Conservation (phyloP, 2,113 vertebrate genomes). For the Scytalopus superciliaris region DNA sequence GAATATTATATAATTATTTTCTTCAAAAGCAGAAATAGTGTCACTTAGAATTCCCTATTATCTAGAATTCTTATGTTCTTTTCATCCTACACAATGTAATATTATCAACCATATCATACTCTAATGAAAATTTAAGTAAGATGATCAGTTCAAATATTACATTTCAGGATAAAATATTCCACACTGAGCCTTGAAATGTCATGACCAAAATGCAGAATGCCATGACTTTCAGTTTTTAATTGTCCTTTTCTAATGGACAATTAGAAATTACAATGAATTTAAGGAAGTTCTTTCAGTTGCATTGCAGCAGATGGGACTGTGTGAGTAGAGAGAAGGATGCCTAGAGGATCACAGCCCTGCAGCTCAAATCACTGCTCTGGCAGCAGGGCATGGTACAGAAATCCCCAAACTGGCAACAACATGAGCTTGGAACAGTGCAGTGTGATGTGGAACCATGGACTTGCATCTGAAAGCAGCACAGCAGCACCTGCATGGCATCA, state of each 20-base stretch:
- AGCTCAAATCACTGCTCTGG: neutral
- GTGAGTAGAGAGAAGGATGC: neutral
- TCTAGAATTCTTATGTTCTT: neutral
- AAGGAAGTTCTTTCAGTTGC: neutral
- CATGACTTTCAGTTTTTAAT: neutral
- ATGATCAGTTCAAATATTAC: neutral
- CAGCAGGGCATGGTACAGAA: neutral
- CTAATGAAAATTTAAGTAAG: neutral
- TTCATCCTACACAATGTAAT: neutral
- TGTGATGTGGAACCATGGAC: accelerated
- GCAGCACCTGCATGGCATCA: neutral
- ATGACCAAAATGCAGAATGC: neutral
- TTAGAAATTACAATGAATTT: neutral
- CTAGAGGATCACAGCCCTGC: neutral
- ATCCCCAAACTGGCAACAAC: neutral
- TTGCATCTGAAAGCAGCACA: neutral
- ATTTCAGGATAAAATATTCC: neutral
- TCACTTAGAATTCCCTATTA: neutral
- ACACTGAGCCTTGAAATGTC: neutral
- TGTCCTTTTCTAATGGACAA: neutral
- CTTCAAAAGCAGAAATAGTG: neutral
- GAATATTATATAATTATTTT: neutral
- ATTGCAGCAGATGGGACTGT: neutral
- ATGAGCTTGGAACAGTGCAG: neutral
- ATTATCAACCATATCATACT: neutral